Percentiles rank a stretch among this genome's conserved stretches.
Conservation (phyloP, 1,140 invertebrate genomes). For the Homarus americanus region DNA sequence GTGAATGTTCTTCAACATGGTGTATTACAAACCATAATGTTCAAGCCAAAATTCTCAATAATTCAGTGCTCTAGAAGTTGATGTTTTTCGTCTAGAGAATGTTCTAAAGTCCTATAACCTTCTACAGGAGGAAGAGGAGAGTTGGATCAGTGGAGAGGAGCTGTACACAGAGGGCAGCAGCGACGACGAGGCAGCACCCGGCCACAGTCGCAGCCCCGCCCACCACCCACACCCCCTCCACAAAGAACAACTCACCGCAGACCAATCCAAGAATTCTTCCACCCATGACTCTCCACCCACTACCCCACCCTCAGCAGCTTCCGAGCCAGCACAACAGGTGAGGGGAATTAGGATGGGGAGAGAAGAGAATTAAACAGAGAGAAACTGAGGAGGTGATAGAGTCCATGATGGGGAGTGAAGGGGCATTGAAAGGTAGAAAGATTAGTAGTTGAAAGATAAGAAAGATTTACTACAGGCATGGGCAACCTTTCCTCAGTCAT, state of each 20-base stretch:
- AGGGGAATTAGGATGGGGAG: background rate
- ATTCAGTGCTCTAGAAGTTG: no score
- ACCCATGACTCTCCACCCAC: background rate
- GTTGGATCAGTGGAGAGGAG: constrained; percentile 65
- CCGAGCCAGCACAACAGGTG: constrained; percentile 62
- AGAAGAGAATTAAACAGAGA: no score
- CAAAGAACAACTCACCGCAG: background rate
- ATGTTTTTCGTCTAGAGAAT: no score
- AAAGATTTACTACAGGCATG: no score
- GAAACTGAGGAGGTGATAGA: background rate
- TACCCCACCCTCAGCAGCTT: constrained; percentile 55
- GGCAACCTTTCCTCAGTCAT: no score
- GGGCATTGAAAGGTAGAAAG: background rate
- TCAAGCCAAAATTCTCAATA: no score
- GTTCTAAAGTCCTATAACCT: no score
- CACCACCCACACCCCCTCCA: constrained; percentile 4
- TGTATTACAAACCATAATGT: no score
- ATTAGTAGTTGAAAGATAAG: background rate
- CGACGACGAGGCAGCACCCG: constrained; percentile 36
- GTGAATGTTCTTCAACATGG: no score
- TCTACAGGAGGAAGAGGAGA: constrained; percentile 64
- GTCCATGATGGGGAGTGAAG: background rate
- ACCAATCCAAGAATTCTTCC: background rate
- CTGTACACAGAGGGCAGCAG: constrained; percentile 65
- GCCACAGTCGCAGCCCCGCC: constrained; percentile 22